Evolutionary conservation across 2,113 vertebrate genomes (phyloP).

Genomic region (Centrocercus urophasianus): DNA sequence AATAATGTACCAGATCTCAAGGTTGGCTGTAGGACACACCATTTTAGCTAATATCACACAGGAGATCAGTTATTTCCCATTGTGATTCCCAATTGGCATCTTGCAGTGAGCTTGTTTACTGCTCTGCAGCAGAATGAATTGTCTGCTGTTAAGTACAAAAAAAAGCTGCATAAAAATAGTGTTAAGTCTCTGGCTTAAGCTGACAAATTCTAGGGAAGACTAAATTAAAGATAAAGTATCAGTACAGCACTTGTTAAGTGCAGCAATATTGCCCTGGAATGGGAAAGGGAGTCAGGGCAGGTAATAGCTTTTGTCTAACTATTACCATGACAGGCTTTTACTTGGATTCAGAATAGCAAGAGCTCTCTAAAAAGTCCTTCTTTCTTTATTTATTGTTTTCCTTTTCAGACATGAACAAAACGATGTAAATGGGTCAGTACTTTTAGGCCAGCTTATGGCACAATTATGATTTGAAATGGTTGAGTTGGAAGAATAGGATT

Average conservation of each 20-base stretch:
- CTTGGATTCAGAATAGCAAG: neutral
- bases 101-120: slow-evolving; percentile 69
- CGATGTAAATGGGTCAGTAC: neutral
- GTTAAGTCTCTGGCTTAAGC: slow-evolving; percentile 24
- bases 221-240: slow-evolving; percentile 51
- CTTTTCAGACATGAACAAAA: slow-evolving; percentile 10
- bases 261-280: neutral
- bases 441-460: slow-evolving; percentile 11
- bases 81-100: slow-evolving; percentile 51
- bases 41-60: slow-evolving; percentile 63
- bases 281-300: neutral
- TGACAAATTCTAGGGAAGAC: slow-evolving; percentile 44
- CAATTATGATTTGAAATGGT: slow-evolving; percentile 20
- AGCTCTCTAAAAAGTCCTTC: slow-evolving; percentile 18
- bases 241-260: neutral
- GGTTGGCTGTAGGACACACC: slow-evolving; percentile 68
- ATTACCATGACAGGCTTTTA: neutral
- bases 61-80: slow-evolving; percentile 71
- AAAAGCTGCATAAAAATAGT: slow-evolving; percentile 47
- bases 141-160: slow-evolving; percentile 12
- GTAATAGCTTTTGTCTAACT: neutral
- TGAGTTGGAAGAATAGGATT: slow-evolving; percentile 44
- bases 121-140: neutral
- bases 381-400: neutral
- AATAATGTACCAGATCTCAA: slow-evolving; percentile 47